Percentiles rank a stretch among this genome's conserved stretches.
Conservation (phyloP, 2,888 invertebrate species). For the Lepas anatifera region DNA sequence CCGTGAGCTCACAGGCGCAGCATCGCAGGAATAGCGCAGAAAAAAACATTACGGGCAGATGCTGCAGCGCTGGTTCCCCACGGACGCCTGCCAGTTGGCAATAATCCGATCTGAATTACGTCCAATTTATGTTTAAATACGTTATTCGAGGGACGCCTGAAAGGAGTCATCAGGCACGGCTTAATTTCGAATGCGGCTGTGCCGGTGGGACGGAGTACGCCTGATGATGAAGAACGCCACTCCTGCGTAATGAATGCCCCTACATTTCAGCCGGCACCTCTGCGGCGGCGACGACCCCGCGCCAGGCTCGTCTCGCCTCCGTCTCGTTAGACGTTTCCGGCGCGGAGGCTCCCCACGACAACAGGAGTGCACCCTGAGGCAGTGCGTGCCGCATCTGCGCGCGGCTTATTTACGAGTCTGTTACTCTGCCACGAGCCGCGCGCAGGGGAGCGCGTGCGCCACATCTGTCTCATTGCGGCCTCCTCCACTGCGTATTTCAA, state of each 20-base stretch:
- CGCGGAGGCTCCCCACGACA: too few species aligned
- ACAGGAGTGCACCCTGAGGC: not conserved
- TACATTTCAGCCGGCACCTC: too few species aligned
- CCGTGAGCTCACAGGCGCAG: not conserved
- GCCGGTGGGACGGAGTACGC: too few species aligned
- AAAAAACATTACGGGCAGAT: slow-evolving; percentile 1
- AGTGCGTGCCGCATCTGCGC: not conserved
- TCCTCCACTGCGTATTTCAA: not conserved
- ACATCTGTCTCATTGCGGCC: not conserved
- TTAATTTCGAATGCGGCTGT: not conserved
- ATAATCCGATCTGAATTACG: not conserved
- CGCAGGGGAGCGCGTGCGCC: not conserved
- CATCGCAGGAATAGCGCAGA: not conserved
- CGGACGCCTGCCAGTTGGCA: not conserved
- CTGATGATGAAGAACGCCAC: too few species aligned
- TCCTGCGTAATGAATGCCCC: too few species aligned
- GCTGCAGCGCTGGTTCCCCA: not conserved
- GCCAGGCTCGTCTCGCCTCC: too few species aligned
- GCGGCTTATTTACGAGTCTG: slow-evolving; percentile 6
- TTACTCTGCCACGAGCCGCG: not conserved
- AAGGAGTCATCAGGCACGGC: not conserved
- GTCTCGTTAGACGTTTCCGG: too few species aligned
- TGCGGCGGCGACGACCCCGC: too few species aligned
- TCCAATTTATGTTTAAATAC: slow-evolving; percentile 5
- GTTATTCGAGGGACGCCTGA: not conserved